Conservation (phyloP, 2,797 vertebrate genomes). For the Sebastes variabilis region DNA sequence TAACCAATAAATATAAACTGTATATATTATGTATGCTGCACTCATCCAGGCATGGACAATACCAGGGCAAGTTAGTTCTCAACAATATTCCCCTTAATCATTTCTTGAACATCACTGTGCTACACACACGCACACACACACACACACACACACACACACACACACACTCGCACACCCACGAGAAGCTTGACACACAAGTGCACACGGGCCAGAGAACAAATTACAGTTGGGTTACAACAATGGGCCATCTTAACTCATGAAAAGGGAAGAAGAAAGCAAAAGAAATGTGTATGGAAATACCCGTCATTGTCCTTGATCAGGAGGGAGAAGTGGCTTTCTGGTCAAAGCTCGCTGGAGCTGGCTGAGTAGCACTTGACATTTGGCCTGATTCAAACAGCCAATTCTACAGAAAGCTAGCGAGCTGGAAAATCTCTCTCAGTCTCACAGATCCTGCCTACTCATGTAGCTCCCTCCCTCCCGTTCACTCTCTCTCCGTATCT, state of each 20-base stretch:
- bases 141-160: constrained; percentile 50
- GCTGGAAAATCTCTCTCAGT: constrained; percentile 72
- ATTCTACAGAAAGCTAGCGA: constrained; percentile 73
- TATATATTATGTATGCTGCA: constrained; percentile 81
- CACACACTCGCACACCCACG: constrained; percentile 56
- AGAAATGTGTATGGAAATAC: constrained; percentile 74
- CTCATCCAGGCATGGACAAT: constrained; percentile 74
- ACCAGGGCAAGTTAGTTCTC: constrained; percentile 74
- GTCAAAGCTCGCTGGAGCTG: constrained; percentile 66
- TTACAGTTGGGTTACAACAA: constrained; percentile 77
- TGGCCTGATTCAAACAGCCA: constrained; percentile 82
- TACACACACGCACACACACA: constrained; percentile 56
- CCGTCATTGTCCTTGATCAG: constrained; percentile 73
- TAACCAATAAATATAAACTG: constrained; percentile 85
- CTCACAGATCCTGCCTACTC: constrained; percentile 52
- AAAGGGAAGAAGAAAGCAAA: constrained; percentile 56
- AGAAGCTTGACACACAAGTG: constrained; percentile 79
- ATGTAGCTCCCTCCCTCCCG: constrained; percentile 43
- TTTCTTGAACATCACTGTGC: constrained; percentile 77
- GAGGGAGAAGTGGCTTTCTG: constrained; percentile 72
- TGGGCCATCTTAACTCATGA: constrained; percentile 62
- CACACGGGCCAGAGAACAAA: constrained; percentile 75
- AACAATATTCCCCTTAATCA: constrained; percentile 76
- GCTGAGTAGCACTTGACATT: constrained; percentile 84
- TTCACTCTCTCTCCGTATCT: constrained; percentile 36